phyloP scores from a whole-genome alignment of 2,888 invertebrate genomes.

The Limnephilus marmoratus region DNA sequence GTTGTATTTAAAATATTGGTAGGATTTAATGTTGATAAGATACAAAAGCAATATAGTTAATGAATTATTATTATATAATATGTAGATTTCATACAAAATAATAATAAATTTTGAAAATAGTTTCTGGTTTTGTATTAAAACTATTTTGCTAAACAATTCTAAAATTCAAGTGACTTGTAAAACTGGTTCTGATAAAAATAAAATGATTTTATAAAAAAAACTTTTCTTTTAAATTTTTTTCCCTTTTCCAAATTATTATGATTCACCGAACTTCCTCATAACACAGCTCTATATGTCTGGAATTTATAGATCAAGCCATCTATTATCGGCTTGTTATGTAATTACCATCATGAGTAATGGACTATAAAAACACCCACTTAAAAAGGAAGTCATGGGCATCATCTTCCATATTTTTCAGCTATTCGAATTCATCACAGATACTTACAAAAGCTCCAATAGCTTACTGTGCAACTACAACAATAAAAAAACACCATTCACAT shows the following conservation, averaged over 20 bases:
- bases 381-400: too few relatives aligned
- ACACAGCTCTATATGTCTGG: neutral
- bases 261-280: neutral
- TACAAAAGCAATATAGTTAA: neutral
- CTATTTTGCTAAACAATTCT: neutral
- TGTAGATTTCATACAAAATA: neutral
- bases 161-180: neutral
- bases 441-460: too few relatives aligned
- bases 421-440: neutral
- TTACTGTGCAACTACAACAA: too few relatives aligned
- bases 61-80: neutral
- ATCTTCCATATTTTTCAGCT: neutral
- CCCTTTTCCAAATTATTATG: neutral
- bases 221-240: neutral
- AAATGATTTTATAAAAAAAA: neutral
- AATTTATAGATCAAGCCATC: neutral
- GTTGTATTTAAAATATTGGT: neutral
- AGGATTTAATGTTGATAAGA: neutral
- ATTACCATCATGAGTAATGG: too few relatives aligned
- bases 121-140: neutral
- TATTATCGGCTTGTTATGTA: too few relatives aligned
- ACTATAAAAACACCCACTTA: too few relatives aligned
- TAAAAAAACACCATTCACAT: too few relatives aligned
- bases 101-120: neutral
- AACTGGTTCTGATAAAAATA: neutral